A percentile compares a stretch with the other conserved stretches of the same genome.
Evolutionary conservation across 2,113 vertebrate genomes (phyloP).

Genomic region (Proteles cristata): DNA sequence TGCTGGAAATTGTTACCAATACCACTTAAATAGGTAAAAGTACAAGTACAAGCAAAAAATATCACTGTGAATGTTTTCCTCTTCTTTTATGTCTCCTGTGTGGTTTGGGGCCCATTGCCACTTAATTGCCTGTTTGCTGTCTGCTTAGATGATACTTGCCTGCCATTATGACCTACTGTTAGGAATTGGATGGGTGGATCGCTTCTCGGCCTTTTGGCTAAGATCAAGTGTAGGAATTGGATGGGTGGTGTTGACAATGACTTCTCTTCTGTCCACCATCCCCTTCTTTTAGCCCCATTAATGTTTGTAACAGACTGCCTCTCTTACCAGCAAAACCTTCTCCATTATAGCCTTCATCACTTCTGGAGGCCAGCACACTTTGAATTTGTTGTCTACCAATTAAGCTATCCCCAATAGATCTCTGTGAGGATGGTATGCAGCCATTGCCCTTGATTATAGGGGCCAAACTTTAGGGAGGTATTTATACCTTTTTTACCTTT

Average conservation of each 20-base stretch:
- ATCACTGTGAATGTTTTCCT: neutral
- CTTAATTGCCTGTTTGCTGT: neutral
- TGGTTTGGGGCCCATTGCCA: neutral
- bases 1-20: constrained; percentile 29
- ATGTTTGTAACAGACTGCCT: neutral
- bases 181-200: neutral
- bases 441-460: neutral
- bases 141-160: neutral
- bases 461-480: neutral
- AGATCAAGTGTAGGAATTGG: neutral
- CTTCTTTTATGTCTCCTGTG: neutral
- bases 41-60: neutral
- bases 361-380: neutral
- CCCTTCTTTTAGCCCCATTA: neutral
- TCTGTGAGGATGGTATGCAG: neutral
- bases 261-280: neutral
- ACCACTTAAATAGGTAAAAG: neutral
- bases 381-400: neutral
- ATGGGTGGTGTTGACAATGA: neutral
- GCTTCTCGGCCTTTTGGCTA: too few species aligned
- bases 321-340: neutral
- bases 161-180: neutral
- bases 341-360: neutral
- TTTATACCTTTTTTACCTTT: neutral
- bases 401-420: neutral